Base-by-base conservation (phyloP, 2,888 invertebrate species). In the Scaptomyza flava region DNA sequence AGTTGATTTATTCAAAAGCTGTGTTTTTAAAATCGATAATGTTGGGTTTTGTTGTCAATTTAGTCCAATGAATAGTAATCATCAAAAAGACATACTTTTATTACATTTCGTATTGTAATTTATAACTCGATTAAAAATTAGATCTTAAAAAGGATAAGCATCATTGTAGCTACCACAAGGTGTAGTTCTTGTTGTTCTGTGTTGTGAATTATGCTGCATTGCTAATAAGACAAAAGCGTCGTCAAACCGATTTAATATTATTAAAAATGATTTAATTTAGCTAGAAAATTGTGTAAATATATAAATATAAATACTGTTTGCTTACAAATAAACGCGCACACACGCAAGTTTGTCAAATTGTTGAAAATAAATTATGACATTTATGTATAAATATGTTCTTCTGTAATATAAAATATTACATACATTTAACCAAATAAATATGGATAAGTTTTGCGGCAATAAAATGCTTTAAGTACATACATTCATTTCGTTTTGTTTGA, bases 251-350 rank as follows among this genome's bases (percentile, higher is more conserved):
- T 70, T 56, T 51, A 64, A 67, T 71, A 64, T 72, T 73, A 64
- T 73, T 64, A 59, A 71, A 84, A 76, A 75, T 82, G 65, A 74
- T 84, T 84, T 82, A 78, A 87, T 87, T 84, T 87, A 80, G 74
- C 84, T 84, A 87, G 82, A 85, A 85, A 87, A 82, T 79, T 80
- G 78, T 87, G 82, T 84, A 85, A 80, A 82, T 84, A 74, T 76
- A 79, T 87, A 74, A 76, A 89, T 87, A 82, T 87, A 86, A 87
- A 87, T 87, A 89, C 87, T 87, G 87, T 77, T 88, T 68, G 77
- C 87, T 88, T 87, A 87, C 73, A 74, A 77, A 82, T 68, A 72
- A 62, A 64, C 51, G 71, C 75, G 75, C 58, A 64, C 64, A 72
- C 62, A 56, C 73, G 73, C 56, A 71, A 64, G 79, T 77, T 77